Percentiles rank a stretch among this genome's conserved stretches.
phyloP scores from a whole-genome alignment of 2,113 vertebrate species.

The Phylloscopus trochilus region DNA sequence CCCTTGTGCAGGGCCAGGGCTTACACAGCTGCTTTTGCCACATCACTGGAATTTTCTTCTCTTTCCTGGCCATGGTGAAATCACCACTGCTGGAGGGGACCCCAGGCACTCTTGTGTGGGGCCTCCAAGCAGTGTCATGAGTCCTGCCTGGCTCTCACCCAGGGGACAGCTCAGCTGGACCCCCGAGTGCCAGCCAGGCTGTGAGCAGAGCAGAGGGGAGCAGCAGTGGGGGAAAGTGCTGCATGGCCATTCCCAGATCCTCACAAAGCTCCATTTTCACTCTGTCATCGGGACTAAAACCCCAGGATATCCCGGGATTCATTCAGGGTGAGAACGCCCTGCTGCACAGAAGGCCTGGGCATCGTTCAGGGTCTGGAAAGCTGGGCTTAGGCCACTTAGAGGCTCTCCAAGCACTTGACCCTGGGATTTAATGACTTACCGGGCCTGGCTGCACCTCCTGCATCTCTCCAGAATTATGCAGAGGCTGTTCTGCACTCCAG shows the following conservation, averaged over 20 bases:
- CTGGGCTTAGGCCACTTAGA: neutral
- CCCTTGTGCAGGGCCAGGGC: neutral
- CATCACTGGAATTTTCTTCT: neutral
- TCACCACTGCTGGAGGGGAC: neutral
- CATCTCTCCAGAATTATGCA: neutral
- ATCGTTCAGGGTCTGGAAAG: neutral
- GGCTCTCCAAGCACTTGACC: neutral
- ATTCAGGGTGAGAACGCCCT: neutral
- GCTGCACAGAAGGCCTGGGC: neutral
- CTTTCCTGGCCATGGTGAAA: neutral
- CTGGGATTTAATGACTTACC: neutral
- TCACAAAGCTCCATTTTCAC: neutral
- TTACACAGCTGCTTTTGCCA: neutral
- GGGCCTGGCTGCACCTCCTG: neutral
- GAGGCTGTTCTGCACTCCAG: neutral
- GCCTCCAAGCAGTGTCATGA: accelerated
- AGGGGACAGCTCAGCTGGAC: neutral
- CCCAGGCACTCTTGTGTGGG: no score
- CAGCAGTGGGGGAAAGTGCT: neutral
- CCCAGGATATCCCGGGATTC: neutral
- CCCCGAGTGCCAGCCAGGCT: neutral
- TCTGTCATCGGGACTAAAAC: neutral
- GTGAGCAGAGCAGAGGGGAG: neutral
- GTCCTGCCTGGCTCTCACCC: neutral
- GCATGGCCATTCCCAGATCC: neutral